Percentiles rank a stretch among this genome's conserved stretches.
phyloP scores from a whole-genome alignment of 1,140 invertebrate species.

The Drosophila punjabiensis region DNA sequence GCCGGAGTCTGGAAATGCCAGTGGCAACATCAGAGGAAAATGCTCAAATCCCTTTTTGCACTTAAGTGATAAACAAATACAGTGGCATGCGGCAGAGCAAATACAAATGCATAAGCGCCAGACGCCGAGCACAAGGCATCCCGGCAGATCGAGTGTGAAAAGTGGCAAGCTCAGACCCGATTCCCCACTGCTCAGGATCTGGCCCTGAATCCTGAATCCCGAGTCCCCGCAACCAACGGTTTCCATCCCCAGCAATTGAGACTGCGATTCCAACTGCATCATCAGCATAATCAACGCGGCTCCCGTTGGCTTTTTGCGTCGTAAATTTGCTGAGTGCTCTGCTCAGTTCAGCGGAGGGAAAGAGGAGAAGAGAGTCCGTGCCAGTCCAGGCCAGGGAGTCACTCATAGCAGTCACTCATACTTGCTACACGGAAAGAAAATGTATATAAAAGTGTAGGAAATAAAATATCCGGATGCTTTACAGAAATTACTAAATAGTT shows the following conservation, averaged over 20 bases:
- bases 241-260: constrained; percentile 24
- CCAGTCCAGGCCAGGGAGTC: constrained; percentile 25
- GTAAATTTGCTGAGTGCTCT: constrained; percentile 80
- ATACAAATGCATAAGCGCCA: constrained; percentile 61
- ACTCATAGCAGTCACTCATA: constrained; percentile 42
- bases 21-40: constrained; percentile 34
- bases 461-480: not conserved
- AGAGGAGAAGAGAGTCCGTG: constrained; percentile 7
- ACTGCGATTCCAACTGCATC: constrained; percentile 68
- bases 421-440: constrained; percentile 25
- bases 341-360: constrained; percentile 38
- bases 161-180: constrained; percentile 67
- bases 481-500: no score
- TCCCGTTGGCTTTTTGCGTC: constrained; percentile 80
- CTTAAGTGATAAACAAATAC: constrained; percentile 85
- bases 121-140: constrained; percentile 35
- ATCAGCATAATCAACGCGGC: constrained; percentile 83
- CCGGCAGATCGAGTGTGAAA: constrained; percentile 78
- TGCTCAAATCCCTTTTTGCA: constrained; percentile 80
- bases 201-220: constrained; percentile 1
- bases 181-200: constrained; percentile 9
- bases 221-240: not conserved
- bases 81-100: constrained; percentile 61
- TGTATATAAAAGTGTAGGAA: not conserved
- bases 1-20: constrained; percentile 46